Percentiles rank a stretch among this genome's conserved stretches.
Evolutionary conservation across 2,113 vertebrate genomes (phyloP).

Genomic region (Lophotis ruficrista): DNA sequence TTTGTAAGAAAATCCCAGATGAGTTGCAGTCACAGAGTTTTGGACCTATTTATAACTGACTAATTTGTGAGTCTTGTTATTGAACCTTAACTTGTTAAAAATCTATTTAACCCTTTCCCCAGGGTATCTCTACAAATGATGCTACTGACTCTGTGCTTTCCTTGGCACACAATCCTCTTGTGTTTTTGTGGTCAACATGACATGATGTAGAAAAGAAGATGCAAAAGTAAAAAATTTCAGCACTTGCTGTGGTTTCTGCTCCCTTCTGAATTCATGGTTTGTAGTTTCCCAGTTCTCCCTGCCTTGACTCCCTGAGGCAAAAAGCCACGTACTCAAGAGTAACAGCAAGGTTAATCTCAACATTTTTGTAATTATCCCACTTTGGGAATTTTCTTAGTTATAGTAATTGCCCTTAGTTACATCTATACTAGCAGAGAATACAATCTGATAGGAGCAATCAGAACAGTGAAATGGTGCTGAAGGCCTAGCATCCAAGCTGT

Average conservation of each 20-base stretch:
- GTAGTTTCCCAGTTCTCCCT: neutral
- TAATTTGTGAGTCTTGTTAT: neutral
- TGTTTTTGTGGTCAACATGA: neutral
- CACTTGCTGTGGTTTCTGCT: neutral
- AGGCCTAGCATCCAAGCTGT: neutral
- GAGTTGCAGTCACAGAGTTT: neutral
- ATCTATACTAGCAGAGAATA: neutral
- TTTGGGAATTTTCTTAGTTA: neutral
- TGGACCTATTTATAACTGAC: neutral
- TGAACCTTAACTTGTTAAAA: neutral
- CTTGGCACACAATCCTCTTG: neutral
- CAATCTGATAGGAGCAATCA: neutral
- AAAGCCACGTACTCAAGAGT: neutral
- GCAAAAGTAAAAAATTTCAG: neutral
- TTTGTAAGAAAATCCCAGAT: neutral
- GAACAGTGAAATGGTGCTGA: neutral
- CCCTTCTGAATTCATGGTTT: neutral
- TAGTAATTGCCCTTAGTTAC: neutral
- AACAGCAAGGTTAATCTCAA: neutral
- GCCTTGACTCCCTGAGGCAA: neutral
- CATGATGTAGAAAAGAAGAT: neutral
- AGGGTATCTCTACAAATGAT: neutral
- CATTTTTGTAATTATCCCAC: neutral
- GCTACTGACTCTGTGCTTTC: neutral
- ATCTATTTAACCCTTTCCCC: neutral